A percentile compares a stretch with the other conserved stretches of the same genome.
These are phyloP conservation scores for Zeugodacus cucurbitae DNA, from an alignment of 1,140 invertebrate genomes.

Conservation along the genomic window DNA sequence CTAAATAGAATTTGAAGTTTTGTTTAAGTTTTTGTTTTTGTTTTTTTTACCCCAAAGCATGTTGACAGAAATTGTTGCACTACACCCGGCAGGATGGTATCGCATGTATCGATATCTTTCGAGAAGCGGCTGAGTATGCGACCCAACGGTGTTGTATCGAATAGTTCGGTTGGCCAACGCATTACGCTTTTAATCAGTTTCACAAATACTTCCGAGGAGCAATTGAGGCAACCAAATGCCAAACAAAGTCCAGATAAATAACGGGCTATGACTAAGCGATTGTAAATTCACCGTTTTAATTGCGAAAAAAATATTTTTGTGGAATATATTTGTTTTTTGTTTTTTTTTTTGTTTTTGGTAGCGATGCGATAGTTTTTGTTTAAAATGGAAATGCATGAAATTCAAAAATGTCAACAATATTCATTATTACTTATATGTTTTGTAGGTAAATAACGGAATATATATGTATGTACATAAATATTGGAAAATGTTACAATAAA, in stretches of 20 bases:
- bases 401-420: neutral
- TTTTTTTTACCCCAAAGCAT: conserved; percentile 58
- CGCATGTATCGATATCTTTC: conserved; percentile 79
- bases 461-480: neutral
- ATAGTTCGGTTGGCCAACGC: conserved; percentile 78
- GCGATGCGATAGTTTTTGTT: neutral
- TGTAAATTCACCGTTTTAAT: conserved; percentile 31
- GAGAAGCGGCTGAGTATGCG: conserved; percentile 81
- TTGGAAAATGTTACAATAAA: neutral
- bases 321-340: neutral
- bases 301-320: neutral
- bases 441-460: neutral
- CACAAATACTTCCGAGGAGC: conserved; percentile 69
- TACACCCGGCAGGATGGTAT: conserved; percentile 68
- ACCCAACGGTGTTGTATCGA: conserved; percentile 81
- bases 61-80: conserved; percentile 53
- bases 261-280: conserved; percentile 61
- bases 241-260: conserved; percentile 62
- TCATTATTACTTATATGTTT: neutral
- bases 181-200: conserved; percentile 73
- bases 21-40: neutral
- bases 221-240: conserved; percentile 65
- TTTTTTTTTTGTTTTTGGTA: conserved; percentile 4
- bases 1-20: neutral
- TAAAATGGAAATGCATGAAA: neutral